Evolutionary conservation across 2,113 vertebrate species (phyloP), one percentile per base, ranked within the genome.

Genomic region (Psilopsiagon aurifrons): DNA sequence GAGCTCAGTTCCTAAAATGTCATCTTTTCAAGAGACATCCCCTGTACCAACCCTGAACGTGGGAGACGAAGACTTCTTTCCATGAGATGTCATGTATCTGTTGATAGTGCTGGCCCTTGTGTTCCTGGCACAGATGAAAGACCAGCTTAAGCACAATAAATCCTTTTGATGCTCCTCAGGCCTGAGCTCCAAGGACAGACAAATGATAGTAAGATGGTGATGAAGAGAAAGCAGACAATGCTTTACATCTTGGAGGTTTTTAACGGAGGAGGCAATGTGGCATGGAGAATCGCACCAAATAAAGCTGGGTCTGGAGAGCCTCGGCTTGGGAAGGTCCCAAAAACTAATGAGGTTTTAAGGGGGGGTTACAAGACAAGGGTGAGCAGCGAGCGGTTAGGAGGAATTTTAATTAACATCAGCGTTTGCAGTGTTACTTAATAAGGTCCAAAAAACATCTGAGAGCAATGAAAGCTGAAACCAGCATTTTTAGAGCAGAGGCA

Each of bases 361-460:
- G 95, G 91, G 90, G 85, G 90, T 76, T 95, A 35, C 44, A 11
- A 69, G 88, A 69, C 0, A 10, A 93, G 79, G 83, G 88, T 27
- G 66, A 93, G 62, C 55, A 55, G 82, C 92, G 88, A 96, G 95
- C 3, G 79, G 88, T 82, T 96, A 54, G 57, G 81, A 95, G 74
- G 91, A 95, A 95, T 95, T 91, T 96, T 95, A 95, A 97, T 96
- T 95, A 93, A 88, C 88, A 70, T 80, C 94, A 95, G 86, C 20
- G 0, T 92, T 94, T 27, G 39, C 78, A n/a, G 3, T 49, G 73
- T 69, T 91, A 28, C 68, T 91, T 90, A 95, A 69, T 94, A 57
- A 90, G 44, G 84, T 69, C 95, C 62, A 84, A 95, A 91, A 85
- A 89, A 11, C 39, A 68, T 92, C 78, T 92, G 93, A 95, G 89